Evolutionary conservation across 2,113 vertebrate genomes (phyloP).

Genomic region (Hemichromis elongatus): DNA sequence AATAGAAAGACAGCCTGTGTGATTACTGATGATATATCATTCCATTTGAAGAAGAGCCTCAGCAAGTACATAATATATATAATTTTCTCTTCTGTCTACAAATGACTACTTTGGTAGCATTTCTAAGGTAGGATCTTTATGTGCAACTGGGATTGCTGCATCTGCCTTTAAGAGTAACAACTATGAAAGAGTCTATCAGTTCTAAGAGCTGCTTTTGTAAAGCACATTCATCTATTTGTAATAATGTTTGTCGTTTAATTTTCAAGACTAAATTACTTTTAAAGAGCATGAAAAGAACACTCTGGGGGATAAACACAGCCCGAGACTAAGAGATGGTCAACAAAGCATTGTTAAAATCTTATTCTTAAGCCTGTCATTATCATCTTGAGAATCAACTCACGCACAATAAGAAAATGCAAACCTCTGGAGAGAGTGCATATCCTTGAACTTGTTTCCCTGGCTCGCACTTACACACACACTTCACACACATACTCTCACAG

Average conservation of each 20-base stretch:
- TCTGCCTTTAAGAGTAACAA: background rate
- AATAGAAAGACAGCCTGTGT: background rate
- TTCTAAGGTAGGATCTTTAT: background rate
- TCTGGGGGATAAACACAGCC: background rate
- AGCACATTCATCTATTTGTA: background rate
- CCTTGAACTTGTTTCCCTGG: conserved; percentile 14
- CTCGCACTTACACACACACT: background rate
- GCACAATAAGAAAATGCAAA: conserved; percentile 24
- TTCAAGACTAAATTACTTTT: background rate
- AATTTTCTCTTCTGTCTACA: conserved; percentile 28
- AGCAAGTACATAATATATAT: background rate
- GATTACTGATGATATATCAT: conserved; percentile 25
- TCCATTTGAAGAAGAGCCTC: conserved; percentile 37
- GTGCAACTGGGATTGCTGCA: background rate
- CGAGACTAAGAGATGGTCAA: conserved; percentile 8
- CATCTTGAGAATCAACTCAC: conserved; percentile 9
- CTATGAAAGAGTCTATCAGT: background rate
- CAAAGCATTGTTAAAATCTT: conserved; percentile 13
- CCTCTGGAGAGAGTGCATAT: background rate
- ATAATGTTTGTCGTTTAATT: conserved; percentile 29
- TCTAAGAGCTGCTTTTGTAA: background rate
- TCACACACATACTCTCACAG: background rate
- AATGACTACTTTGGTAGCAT: conserved; percentile 38
- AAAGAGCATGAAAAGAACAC: conserved; percentile 12
- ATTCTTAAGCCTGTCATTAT: conserved; percentile 16